Conservation (phyloP, 2,113 vertebrate genomes). For the Pagrus major region DNA sequence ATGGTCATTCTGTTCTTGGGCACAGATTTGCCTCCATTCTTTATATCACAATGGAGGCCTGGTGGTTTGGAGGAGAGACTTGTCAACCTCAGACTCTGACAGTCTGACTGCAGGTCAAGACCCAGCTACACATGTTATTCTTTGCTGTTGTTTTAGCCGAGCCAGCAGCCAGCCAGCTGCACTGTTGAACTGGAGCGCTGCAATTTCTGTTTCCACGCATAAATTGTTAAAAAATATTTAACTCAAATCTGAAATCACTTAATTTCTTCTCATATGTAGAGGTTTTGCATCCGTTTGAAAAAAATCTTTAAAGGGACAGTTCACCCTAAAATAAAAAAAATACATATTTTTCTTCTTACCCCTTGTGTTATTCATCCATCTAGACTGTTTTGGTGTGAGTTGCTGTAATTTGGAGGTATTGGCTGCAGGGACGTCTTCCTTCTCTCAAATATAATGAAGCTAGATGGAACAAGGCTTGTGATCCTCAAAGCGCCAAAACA, state of each 20-base stretch:
- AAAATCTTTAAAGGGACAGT: no score
- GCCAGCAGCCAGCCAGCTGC: conserved; percentile 53
- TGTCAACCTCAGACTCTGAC: conserved; percentile 63
- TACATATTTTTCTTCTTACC: no score
- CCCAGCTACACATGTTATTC: conserved; percentile 66
- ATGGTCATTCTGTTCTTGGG: conserved; percentile 63
- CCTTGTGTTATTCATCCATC: no score
- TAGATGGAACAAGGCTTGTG: no score
- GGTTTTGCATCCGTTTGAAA: background rate
- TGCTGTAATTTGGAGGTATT: no score
- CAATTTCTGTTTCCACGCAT: conserved; percentile 9
- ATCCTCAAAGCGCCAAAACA: no score
- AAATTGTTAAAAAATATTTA: background rate
- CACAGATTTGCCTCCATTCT: conserved; percentile 66
- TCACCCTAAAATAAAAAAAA: no score
- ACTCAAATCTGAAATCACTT: background rate
- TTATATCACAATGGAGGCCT: conserved; percentile 64
- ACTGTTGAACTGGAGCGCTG: conserved; percentile 10
- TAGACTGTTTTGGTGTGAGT: no score
- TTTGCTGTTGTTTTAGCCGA: conserved; percentile 57
- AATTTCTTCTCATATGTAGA: background rate
- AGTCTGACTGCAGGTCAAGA: conserved; percentile 70
- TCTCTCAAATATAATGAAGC: no score
- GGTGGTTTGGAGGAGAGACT: conserved; percentile 63
- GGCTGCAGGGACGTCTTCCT: no score